Base-by-base conservation (phyloP, 2,113 vertebrate species). In the Synchiropus splendidus region DNA sequence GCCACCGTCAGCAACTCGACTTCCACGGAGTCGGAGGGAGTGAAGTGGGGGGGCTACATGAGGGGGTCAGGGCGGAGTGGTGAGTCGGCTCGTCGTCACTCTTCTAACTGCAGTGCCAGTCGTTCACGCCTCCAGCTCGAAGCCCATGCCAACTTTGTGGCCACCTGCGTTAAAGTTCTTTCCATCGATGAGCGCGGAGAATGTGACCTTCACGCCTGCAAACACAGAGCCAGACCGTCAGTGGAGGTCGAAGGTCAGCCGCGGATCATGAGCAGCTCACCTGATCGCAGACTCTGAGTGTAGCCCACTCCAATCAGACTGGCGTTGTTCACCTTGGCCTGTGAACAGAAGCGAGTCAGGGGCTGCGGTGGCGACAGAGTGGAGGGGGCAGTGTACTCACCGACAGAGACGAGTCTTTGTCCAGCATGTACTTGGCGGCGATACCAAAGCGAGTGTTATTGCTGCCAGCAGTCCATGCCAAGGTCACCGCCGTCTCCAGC, bases 291-390 rank as follows among this genome's bases (percentile, higher is more conserved):
- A 31, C 70, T 78, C 31, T 96, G 92, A 59, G 89, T 89, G 64
- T 96, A 99, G 17, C 94, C 93, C 0, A 98, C 41, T 73, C 95
- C 95, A 32, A 98, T 88, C 74, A 98, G 83, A 67, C 92, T 96
- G 75, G 93, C 90, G 10, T 98, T 99, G 67, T 97, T 99, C 49
- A 97, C 91, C 87, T 98, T 97, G 57, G 89, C 91, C 94, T 97
- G 59, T 2, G 38, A 52, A 39, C 21, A 27, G n/a, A n/a, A 27
- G 21, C 4, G 8, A 27, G 21, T 27, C 4, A 8, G 8, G 21
- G 21, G 4, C 4, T 27, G 21, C 8, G 8, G 4, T 27, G 21
- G 21, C 21, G 21, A 27, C 21, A 8, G 0, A 10, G 14, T 6
- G 5, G 3, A 18, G 6, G 2, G 2, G 21, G 1, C 9, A 5